A percentile compares a stretch with the other conserved stretches of the same genome.
These are phyloP conservation scores for Oxycera nigricornis DNA, from an alignment of 2,888 invertebrate genomes.

Conservation along the genomic window DNA sequence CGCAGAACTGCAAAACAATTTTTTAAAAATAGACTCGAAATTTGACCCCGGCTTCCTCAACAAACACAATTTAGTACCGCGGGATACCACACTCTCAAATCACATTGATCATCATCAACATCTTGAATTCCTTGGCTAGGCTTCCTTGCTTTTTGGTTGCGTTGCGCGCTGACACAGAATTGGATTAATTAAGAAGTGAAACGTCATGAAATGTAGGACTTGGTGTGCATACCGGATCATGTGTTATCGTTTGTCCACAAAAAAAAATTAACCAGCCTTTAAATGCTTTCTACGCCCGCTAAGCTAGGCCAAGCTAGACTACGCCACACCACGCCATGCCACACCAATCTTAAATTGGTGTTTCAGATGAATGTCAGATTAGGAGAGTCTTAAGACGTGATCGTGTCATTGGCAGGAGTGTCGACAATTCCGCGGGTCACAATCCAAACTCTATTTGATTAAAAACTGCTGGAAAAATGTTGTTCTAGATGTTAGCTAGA, in stretches of 20 bases:
- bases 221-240: constrained; percentile 8
- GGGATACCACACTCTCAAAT: neutral
- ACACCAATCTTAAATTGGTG: constrained; percentile 16
- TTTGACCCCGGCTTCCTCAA: no score
- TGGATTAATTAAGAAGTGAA: constrained; percentile 41
- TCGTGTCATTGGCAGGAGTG: constrained; percentile 21
- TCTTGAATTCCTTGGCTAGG: neutral
- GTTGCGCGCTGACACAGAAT: constrained; percentile 33
- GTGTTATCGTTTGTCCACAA: no score
- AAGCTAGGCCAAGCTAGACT: neutral
- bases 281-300: neutral
- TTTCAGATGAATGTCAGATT: constrained; percentile 36
- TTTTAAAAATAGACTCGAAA: no score
- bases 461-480: no score
- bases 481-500: no score
- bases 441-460: no score
- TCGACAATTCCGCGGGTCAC: constrained; percentile 4
- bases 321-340: constrained; percentile 5
- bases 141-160: constrained; percentile 5
- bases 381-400: constrained; percentile 11
- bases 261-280: constrained; percentile 28
- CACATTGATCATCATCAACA: constrained; percentile 17
- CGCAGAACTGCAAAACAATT: no score
- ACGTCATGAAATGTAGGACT: constrained; percentile 40
- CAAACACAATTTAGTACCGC: no score